Evolutionary conservation across 2,797 vertebrate genomes (phyloP).

Genomic region (Leptoclinus maculatus): DNA sequence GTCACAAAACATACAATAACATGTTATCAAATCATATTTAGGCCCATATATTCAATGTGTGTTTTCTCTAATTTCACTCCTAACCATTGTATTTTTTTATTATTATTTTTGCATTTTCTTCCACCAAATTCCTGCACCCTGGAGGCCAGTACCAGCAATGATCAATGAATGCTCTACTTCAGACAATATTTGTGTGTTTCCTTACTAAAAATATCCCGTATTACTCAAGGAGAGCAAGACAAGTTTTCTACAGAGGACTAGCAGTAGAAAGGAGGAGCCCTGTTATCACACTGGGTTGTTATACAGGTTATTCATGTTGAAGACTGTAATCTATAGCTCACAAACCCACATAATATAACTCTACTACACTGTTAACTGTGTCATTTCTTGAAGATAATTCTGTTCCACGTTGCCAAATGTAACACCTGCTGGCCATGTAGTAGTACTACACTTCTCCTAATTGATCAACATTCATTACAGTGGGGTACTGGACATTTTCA

Average conservation of each 20-base stretch:
- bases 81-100: neutral
- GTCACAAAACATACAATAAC: neutral
- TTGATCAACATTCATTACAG: neutral
- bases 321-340: constrained; percentile 13
- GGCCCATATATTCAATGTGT: neutral
- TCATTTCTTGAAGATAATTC: neutral
- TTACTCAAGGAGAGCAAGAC: constrained; percentile 17
- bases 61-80: neutral
- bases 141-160: constrained; percentile 10
- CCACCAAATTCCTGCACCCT: constrained; percentile 2
- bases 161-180: constrained; percentile 27
- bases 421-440: neutral
- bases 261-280: constrained; percentile 3
- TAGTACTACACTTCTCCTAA: neutral
- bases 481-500: neutral
- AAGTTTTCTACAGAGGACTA: neutral
- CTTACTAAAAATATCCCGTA: constrained; percentile 28
- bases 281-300: constrained; percentile 7
- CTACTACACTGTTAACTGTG: neutral
- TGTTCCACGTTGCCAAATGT: neutral
- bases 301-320: constrained; percentile 10
- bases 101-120: neutral
- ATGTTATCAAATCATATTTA: neutral
- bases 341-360: constrained; percentile 2
- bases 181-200: constrained; percentile 12